Conservation (phyloP, 2,888 invertebrate genomes). For the Ectobius pallidus region DNA sequence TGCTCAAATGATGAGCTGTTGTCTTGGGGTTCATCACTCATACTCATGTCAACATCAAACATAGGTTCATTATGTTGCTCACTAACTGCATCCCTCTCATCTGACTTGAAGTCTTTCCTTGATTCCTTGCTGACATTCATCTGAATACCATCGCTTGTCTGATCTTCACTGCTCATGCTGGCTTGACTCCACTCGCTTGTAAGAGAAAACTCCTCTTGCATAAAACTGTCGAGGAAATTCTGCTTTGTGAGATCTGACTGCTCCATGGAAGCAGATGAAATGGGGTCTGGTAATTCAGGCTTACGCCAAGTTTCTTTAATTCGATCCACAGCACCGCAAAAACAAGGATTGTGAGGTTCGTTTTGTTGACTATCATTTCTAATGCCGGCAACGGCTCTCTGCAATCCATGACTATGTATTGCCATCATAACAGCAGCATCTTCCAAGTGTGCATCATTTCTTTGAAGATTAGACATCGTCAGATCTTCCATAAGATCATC, state of each 20-base stretch:
- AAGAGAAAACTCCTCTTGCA: not conserved
- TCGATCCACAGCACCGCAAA: not conserved
- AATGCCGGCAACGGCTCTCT: constrained; percentile 50
- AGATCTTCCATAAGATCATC: constrained; percentile 51
- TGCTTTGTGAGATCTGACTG: not conserved
- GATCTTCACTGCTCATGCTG: not conserved
- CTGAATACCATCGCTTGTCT: too few relatives aligned
- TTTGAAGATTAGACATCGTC: not conserved
- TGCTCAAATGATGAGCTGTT: constrained; percentile 43
- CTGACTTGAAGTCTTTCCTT: too few relatives aligned
- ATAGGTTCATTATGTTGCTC: too few relatives aligned
- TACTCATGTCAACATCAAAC: not conserved
- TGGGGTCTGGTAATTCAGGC: too few relatives aligned
- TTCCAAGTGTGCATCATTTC: constrained; percentile 63
- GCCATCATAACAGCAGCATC: constrained; percentile 77
- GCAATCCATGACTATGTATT: constrained; percentile 72
- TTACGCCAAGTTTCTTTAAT: not conserved
- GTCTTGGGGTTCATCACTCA: constrained; percentile 1
- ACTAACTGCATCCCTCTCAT: too few relatives aligned
- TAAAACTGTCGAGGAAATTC: not conserved
- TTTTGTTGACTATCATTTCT: not conserved
- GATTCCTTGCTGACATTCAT: too few relatives aligned
- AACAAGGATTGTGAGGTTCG: not conserved
- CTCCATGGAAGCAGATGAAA: not conserved
- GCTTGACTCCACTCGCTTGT: not conserved